Base-by-base conservation (phyloP, 2,888 invertebrate genomes). In the Gymnoscelis rufifasciata region DNA sequence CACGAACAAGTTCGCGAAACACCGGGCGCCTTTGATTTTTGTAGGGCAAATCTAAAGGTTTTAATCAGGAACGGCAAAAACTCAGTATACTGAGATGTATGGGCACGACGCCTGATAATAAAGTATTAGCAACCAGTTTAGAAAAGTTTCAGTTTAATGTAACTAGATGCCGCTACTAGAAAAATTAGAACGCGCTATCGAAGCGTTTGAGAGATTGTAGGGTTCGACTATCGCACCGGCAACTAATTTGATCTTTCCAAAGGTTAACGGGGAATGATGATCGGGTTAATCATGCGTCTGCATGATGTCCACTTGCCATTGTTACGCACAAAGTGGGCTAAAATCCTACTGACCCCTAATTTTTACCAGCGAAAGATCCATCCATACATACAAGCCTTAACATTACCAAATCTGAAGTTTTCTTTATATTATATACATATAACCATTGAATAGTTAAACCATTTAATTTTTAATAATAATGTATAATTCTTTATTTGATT, bases 211-310 rank as follows among this genome's bases (percentile, higher is more conserved):
- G 8, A 33, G 33, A 42, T 30, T 44, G 37, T 43, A 35, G 13
- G 10, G 19, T 8, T 10, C 11, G 1, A 8, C 2, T 0, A 1
- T 7, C 15, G 15, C 15, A 1, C 0, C 0, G 0, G 0, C 0
- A 0, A 1, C 0, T 5, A 19, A 10, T 2, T 55, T 24, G 84
- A 86, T 87, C 86, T 86, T 84, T 86, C 86, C 65, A 78, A 83
- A 83, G 86, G 84, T 86, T 83, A 62, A 84, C 70, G 83, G 86
- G 82, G 86, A 49, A 71, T 87, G 87, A 87, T 87, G 87, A 87
- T 83, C 68, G 82, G 84, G 68, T 66, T 58, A 7, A 43, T 37
- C 87, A 71, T 64, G 77, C 82, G 77, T 45, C 70, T 87, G 84
- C 70, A 64, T 84, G 87, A 87, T 19, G 84, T 80, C 79, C 83